Evolutionary conservation across 2,113 vertebrate species (phyloP).

Genomic region (Lontra canadensis): DNA sequence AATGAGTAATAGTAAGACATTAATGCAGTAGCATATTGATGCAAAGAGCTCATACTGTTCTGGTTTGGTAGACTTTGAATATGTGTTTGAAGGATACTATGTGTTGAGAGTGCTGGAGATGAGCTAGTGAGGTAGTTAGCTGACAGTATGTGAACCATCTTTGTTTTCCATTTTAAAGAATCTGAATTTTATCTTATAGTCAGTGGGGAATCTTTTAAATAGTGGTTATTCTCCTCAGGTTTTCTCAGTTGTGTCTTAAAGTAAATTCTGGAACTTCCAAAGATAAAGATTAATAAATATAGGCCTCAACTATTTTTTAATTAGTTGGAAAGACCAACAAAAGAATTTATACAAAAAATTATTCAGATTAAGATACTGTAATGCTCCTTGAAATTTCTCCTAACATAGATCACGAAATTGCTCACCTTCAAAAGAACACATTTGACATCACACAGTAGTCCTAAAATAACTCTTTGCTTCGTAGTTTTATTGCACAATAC

Average conservation of each 20-base stretch:
- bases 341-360: slow-evolving; percentile 71
- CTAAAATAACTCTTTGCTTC: slow-evolving; percentile 71
- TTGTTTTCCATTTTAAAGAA: neutral
- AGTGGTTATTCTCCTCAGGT: neutral
- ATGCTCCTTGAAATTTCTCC: slow-evolving; percentile 75
- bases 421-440: slow-evolving; percentile 83
- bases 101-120: neutral
- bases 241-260: neutral
- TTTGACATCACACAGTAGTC: slow-evolving; percentile 73
- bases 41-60: neutral
- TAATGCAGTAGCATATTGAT: neutral
- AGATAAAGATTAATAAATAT: neutral
- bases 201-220: neutral
- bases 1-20: neutral
- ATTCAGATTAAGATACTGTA: slow-evolving; percentile 70
- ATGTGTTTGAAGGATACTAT: neutral
- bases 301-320: slow-evolving; percentile 42
- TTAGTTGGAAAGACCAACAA: slow-evolving; percentile 77
- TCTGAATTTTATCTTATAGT: neutral
- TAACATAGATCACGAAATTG: slow-evolving; percentile 74
- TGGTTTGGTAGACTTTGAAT: too few relatives aligned
- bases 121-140: neutral
- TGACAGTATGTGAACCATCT: neutral
- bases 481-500: slow-evolving; percentile 62
- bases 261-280: neutral